These are phyloP conservation scores for Hippocampus abdominalis DNA, from an alignment of 2,113 vertebrate genomes.

Conservation along the genomic window DNA sequence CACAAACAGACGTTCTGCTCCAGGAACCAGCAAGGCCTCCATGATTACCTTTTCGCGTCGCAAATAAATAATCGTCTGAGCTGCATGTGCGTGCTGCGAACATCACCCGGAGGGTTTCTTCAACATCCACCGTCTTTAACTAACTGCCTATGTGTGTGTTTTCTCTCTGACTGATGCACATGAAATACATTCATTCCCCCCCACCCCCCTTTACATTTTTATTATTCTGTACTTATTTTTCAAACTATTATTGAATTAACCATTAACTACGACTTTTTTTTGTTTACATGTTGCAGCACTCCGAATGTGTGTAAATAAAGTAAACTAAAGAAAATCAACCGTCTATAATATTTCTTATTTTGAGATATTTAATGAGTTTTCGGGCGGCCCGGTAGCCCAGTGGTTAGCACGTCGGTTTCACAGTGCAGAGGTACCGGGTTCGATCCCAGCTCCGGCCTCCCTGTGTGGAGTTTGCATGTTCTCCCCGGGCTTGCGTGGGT, in stretches of 20 bases:
- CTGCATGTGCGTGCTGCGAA: not conserved
- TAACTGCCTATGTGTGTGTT: not conserved
- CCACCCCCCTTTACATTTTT: too few relatives aligned
- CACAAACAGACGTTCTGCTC: slow-evolving; percentile 33
- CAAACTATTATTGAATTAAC: not conserved
- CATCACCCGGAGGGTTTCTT: not conserved
- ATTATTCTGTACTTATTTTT: too few relatives aligned
- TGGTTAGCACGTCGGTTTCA: too few relatives aligned
- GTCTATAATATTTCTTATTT: not conserved
- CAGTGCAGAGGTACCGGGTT: too few relatives aligned
- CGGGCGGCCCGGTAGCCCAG: too few relatives aligned
- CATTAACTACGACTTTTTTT: not conserved
- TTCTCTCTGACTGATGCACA: not conserved
- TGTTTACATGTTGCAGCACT: too few relatives aligned
- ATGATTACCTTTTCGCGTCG: not conserved
- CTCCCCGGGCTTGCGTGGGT: too few relatives aligned
- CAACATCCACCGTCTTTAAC: not conserved
- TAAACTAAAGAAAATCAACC: not conserved
- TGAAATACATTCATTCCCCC: not conserved
- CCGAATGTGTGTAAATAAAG: not conserved
- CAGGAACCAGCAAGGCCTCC: not conserved
- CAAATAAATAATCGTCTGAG: not conserved
- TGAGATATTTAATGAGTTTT: not conserved
- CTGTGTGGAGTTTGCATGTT: too few relatives aligned
- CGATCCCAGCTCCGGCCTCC: too few relatives aligned